A percentile compares a stretch with the other conserved stretches of the same genome.
phyloP scores from a whole-genome alignment of 1,140 invertebrate species.

The Eubasilissa regina region DNA sequence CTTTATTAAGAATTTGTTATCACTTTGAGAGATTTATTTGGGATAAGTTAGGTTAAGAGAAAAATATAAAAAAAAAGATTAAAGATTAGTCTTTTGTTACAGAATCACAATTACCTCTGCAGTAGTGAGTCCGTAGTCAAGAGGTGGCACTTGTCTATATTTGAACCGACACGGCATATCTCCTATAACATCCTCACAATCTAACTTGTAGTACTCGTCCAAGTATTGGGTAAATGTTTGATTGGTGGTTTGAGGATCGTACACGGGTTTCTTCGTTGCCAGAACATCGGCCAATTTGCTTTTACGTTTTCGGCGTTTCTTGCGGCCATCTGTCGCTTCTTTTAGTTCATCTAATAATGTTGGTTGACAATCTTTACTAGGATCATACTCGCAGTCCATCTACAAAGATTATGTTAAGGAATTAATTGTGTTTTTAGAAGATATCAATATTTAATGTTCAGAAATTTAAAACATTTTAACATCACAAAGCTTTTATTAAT shows the following conservation, averaged over 20 bases:
- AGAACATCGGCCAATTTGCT: constrained; percentile 82
- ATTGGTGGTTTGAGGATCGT: constrained; percentile 81
- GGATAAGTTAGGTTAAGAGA: too few relatives aligned
- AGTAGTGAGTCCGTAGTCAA: constrained; percentile 91
- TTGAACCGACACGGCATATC: constrained; percentile 94
- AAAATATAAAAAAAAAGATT: constrained; percentile 63
- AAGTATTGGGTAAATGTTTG: constrained; percentile 90
- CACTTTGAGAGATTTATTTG: too few relatives aligned
- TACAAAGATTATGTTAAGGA: constrained; percentile 64
- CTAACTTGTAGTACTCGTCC: constrained; percentile 94
- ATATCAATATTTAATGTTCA: too few relatives aligned
- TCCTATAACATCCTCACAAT: constrained; percentile 95
- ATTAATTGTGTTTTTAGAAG: too few relatives aligned
- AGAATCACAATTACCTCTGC: constrained; percentile 80
- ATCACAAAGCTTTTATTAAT: too few relatives aligned
- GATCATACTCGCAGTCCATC: constrained; percentile 93
- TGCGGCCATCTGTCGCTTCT: constrained; percentile 71
- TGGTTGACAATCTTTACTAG: constrained; percentile 69
- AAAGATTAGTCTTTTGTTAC: not conserved
- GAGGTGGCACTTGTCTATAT: constrained; percentile 90
- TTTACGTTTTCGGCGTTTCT: constrained; percentile 77
- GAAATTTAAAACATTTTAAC: too few relatives aligned
- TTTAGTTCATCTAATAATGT: constrained; percentile 74
- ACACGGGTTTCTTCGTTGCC: constrained; percentile 83
- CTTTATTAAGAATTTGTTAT: too few relatives aligned